Evolutionary conservation across 2,113 vertebrate genomes (phyloP).

Genomic region (Chinchilla lanigera): DNA sequence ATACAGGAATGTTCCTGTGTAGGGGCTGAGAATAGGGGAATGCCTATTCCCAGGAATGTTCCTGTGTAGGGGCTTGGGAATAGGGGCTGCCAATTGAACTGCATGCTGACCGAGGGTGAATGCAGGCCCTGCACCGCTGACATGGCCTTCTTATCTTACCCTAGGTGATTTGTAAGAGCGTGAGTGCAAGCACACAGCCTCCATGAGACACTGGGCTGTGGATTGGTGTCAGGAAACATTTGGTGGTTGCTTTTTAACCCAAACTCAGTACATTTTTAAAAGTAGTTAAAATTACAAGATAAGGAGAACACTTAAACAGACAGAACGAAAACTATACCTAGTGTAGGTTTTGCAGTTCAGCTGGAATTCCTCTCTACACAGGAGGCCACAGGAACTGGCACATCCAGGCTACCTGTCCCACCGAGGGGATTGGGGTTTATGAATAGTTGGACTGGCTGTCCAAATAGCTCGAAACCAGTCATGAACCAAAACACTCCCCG

Average conservation of each 20-base stretch:
- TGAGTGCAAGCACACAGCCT: conserved; percentile 60
- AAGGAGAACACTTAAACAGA: conserved; percentile 82
- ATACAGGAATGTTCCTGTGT: too few relatives aligned
- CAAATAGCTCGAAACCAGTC: neutral
- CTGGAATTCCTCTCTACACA: too few relatives aligned
- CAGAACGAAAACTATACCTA: conserved; percentile 26
- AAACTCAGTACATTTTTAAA: conserved; percentile 87
- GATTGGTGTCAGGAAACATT: conserved; percentile 80
- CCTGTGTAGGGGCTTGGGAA: too few relatives aligned
- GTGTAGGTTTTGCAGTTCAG: conserved; percentile 75
- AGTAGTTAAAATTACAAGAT: conserved; percentile 79
- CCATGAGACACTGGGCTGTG: conserved; percentile 77
- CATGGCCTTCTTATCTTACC: too few relatives aligned
- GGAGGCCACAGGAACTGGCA: too few relatives aligned
- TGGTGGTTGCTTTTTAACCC: conserved; percentile 87
- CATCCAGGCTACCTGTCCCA: too few relatives aligned
- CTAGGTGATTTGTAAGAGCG: too few relatives aligned
- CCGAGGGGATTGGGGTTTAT: rapidly evolving
- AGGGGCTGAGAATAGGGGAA: too few relatives aligned
- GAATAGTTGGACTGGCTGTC: neutral
- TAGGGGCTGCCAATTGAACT: too few relatives aligned
- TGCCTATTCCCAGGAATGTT: too few relatives aligned
- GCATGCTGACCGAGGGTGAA: too few relatives aligned
- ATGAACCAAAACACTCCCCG: neutral
- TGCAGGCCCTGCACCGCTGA: too few relatives aligned